Evolutionary conservation across 2,888 invertebrate species (phyloP).

Genomic region (Ochropleura plecta): DNA sequence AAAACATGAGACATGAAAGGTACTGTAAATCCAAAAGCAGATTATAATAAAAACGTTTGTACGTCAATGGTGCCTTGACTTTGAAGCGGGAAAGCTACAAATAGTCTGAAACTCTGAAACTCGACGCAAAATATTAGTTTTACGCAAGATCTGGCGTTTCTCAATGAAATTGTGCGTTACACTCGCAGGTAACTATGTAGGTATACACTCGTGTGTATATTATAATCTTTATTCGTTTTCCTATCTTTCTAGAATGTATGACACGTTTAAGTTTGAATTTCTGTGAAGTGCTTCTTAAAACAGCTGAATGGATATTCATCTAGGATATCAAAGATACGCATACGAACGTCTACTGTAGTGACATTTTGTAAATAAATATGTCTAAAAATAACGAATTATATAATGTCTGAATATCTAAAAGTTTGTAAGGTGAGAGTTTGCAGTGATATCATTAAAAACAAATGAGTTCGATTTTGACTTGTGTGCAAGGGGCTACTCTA

Average conservation of each 20-base stretch:
- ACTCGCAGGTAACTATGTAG: slow-evolving; percentile 1
- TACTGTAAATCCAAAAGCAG: slow-evolving; percentile 41
- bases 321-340: background rate
- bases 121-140: background rate
- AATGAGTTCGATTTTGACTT: background rate
- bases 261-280: no score
- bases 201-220: background rate
- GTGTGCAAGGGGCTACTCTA: background rate
- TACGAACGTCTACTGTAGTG: background rate
- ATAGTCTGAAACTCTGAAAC: slow-evolving; percentile 38
- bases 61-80: slow-evolving; percentile 25
- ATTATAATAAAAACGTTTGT: slow-evolving; percentile 45
- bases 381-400: no score
- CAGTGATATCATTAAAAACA: background rate
- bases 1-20: slow-evolving; percentile 46
- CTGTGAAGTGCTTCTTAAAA: background rate
- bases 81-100: slow-evolving; percentile 37
- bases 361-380: background rate
- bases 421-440: background rate
- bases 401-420: background rate
- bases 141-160: slow-evolving; percentile 13
- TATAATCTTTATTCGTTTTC: background rate
- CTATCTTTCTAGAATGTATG: background rate
- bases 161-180: slow-evolving; percentile 3
- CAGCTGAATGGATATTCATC: background rate